Conservation (phyloP, 2,113 vertebrate genomes). For the Chunga burmeisteri region DNA sequence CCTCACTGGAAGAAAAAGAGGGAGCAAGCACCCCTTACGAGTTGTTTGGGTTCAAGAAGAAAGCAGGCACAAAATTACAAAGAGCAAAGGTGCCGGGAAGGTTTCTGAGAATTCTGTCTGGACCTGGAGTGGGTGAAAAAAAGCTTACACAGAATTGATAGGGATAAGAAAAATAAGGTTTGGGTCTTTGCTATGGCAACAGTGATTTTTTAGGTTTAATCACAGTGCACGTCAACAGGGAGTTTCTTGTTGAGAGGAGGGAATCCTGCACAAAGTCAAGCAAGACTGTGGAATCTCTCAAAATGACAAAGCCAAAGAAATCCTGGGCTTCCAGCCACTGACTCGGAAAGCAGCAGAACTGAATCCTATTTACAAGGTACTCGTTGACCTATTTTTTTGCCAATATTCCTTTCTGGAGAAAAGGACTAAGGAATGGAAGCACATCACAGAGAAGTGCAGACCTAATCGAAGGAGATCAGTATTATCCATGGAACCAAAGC, state of each 20-base stretch:
- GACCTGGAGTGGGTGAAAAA: background rate
- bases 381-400: background rate
- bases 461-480: background rate
- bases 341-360: background rate
- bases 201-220: background rate
- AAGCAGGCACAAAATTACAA: background rate
- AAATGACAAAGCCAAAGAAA: background rate
- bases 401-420: background rate
- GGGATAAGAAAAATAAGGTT: background rate
- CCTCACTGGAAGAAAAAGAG: background rate
- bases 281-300: background rate
- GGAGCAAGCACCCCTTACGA: background rate
- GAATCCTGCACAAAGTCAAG: background rate
- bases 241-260: background rate
- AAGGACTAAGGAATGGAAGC: background rate
- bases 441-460: background rate
- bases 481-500: background rate
- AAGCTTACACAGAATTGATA: background rate
- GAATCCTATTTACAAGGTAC: background rate
- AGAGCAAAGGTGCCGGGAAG: background rate
- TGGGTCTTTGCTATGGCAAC: background rate
- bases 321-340: background rate
- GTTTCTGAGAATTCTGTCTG: background rate
- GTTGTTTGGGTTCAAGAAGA: background rate
- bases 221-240: background rate